Evolutionary conservation across 1,140 invertebrate species (phyloP).

Genomic region (Micrasema minimum): DNA sequence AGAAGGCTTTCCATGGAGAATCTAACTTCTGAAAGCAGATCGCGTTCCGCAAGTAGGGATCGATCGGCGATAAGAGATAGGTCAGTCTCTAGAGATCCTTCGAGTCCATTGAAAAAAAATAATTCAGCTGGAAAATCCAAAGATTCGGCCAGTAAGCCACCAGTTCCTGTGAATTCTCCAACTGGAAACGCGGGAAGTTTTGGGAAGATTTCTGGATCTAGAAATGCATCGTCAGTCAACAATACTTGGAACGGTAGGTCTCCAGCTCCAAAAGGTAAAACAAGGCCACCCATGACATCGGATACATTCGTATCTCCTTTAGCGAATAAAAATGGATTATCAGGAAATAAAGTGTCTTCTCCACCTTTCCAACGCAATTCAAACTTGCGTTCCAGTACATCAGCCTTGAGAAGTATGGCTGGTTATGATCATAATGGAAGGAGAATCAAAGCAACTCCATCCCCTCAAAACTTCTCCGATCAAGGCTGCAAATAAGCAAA

Average conservation of each 20-base stretch:
- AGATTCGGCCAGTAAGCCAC: constrained; percentile 54
- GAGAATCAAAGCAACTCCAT: constrained; percentile 40
- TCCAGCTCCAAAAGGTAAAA: constrained; percentile 56
- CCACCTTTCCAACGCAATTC: constrained; percentile 71
- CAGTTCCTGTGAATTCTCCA: constrained; percentile 59
- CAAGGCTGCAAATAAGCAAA: constrained; percentile 62
- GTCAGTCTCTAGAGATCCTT: constrained; percentile 44
- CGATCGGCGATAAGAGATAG: constrained; percentile 41
- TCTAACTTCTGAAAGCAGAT: constrained; percentile 59
- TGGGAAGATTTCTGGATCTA: constrained; percentile 44
- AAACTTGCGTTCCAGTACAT: constrained; percentile 72
- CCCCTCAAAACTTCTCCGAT: constrained; percentile 66
- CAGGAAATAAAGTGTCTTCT: constrained; percentile 58
- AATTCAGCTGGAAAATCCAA: constrained; percentile 51
- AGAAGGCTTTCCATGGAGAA: constrained; percentile 50
- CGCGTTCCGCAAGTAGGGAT: constrained; percentile 60
- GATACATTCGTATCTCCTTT: constrained; percentile 75
- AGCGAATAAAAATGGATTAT: constrained; percentile 60
- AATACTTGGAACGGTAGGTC: constrained; percentile 79
- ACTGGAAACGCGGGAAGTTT: constrained; percentile 57
- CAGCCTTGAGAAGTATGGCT: constrained; percentile 59
- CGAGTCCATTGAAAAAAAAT: constrained; percentile 56
- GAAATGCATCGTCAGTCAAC: constrained; percentile 58
- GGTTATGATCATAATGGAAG: constrained; percentile 69
- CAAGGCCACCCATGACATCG: constrained; percentile 71